Evolutionary conservation across 2,888 invertebrate genomes (phyloP).

Genomic region (Cantharis rufa): DNA sequence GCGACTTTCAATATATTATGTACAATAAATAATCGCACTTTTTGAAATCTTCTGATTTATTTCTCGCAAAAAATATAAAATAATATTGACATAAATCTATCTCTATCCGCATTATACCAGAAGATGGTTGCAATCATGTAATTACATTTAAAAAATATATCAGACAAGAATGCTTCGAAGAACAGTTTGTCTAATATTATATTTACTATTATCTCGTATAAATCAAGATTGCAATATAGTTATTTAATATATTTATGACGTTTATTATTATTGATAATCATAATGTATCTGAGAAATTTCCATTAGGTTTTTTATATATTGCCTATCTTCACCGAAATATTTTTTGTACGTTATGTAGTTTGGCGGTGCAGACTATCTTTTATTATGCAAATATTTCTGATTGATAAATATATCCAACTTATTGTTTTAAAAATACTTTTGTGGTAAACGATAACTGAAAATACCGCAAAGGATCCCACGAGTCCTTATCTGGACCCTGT

Average conservation of each 20-base stretch:
- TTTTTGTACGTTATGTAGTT: too few species aligned
- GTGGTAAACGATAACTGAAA: not conserved
- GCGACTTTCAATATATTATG: not conserved
- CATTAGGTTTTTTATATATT: not conserved
- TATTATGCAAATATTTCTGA: not conserved
- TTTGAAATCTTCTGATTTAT: too few species aligned
- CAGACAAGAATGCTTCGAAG: constrained; percentile 11
- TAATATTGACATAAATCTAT: not conserved
- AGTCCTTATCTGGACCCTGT: not conserved
- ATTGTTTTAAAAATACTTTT: not conserved
- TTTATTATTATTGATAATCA: not conserved
- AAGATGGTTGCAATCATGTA: not conserved
- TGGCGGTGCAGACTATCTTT: not conserved
- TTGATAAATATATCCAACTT: not conserved
- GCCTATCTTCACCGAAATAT: not conserved
- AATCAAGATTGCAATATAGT: not conserved
- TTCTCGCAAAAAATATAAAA: not conserved
- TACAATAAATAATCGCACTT: too few species aligned
- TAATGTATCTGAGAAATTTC: not conserved
- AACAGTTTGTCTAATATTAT: constrained; percentile 7
- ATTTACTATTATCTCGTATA: not conserved
- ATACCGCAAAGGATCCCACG: not conserved
- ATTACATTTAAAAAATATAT: constrained; percentile 6
- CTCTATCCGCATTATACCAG: too few species aligned
- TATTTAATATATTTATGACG: not conserved